A percentile compares a stretch with the other conserved stretches of the same genome.
Conservation (phyloP, 2,113 vertebrate species). For the human region GRCh38 chr1:81485001-81485500, state of each 20-base stretch:
- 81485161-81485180: slow-evolving; percentile 42
- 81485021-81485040: neutral
- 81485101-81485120: slow-evolving; percentile 58
- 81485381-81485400: neutral
- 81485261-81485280: slow-evolving; percentile 18
- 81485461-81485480: neutral
- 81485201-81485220: slow-evolving; percentile 57
- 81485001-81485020: neutral
- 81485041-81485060: neutral
- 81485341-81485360: slow-evolving; percentile 34
- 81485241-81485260: slow-evolving; percentile 67
- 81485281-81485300: slow-evolving; percentile 58
- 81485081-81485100: slow-evolving; percentile 24
- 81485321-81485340: slow-evolving; percentile 66
- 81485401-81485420: neutral
- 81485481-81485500: neutral
- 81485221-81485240: slow-evolving; percentile 78
- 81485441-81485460: neutral
- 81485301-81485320: slow-evolving; percentile 65
- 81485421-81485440: neutral
- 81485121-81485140: slow-evolving; percentile 32
- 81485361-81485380: slow-evolving; percentile 59
- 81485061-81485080: neutral
- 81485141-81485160: slow-evolving; percentile 52
- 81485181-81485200: slow-evolving; percentile 56